Evolutionary conservation across 2,888 invertebrate genomes (phyloP), one percentile per base, ranked within the genome.

Genomic region (Epicampocera succincta): DNA sequence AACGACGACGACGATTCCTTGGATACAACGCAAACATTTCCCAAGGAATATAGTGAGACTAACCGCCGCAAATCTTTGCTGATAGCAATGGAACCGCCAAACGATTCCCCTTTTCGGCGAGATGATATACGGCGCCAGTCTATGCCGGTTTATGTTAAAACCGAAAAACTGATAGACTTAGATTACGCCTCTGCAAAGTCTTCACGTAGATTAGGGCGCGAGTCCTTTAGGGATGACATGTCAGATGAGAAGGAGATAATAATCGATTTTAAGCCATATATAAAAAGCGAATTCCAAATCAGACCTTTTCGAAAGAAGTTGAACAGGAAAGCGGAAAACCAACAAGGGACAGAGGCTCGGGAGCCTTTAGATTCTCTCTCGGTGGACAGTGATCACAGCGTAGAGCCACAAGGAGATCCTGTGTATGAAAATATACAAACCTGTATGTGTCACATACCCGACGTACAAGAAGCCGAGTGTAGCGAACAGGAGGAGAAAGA

Each of bases 241-340:
- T 84, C 86, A 0, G 94, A 94, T 86, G 95, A 95, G 88, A 93
- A 94, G 85, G 96, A 96, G 91, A 96, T 97, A 74, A 94, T 97
- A 83, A 96, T 97, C 84, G 96, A 97, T 89, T 97, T 96, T 89
- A 96, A 97, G 90, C 97, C 97, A 6, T 93, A 94, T 83, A 91
- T 94, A 13, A 94, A 94, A 17, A 80, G 93, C 93, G 40, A 92
- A 92, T 83, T 85, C 92, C 86, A 92, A 91, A 86, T 90, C 90
- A 88, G 91, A 86, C 89, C 91, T 96, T 78, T 94, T 94, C 79
- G 96, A 96, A 92, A 96, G 96, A 77, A 44, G 2, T 66, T 78
- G 1, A 13, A 50, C 8, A 52, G 56, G 6, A 81, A 76, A 54
- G 46, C 69, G 0, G 76, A 74, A 8, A 50, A 79, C 8, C 12